phyloP scores from a whole-genome alignment of 2,888 invertebrate species.

The Temnothorax rugatulus region DNA sequence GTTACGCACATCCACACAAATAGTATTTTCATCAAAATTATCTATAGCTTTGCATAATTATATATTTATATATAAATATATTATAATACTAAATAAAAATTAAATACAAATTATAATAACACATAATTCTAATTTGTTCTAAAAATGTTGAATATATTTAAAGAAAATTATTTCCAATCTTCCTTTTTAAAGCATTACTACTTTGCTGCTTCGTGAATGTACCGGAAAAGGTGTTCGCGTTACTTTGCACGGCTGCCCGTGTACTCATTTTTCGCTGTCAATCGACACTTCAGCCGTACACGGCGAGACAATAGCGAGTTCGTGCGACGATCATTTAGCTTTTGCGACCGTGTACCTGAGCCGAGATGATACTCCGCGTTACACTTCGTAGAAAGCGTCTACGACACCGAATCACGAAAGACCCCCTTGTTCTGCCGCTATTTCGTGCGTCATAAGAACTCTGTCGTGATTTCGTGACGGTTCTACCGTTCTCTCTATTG shows the following conservation, averaged over 20 bases:
- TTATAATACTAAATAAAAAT: background rate
- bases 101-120: background rate
- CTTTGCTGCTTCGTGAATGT: background rate
- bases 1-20: background rate
- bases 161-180: background rate
- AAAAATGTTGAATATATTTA: background rate
- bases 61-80: slow-evolving; percentile 1
- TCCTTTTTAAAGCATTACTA: background rate
- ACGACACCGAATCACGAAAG: slow-evolving; percentile 79
- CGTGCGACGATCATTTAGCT: slow-evolving; percentile 82
- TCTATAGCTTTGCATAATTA: background rate
- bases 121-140: slow-evolving; percentile 2
- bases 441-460: slow-evolving; percentile 56
- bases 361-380: slow-evolving; percentile 78
- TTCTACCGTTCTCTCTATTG: slow-evolving; percentile 58
- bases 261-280: slow-evolving; percentile 50
- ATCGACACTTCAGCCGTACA: slow-evolving; percentile 35
- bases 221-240: slow-evolving; percentile 36
- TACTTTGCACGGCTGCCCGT: slow-evolving; percentile 58
- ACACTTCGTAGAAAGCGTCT: slow-evolving; percentile 75
- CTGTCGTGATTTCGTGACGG: slow-evolving; percentile 69
- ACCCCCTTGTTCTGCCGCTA: slow-evolving; percentile 51
- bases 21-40: background rate
- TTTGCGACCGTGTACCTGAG: slow-evolving; percentile 80
- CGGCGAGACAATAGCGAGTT: slow-evolving; percentile 72